A percentile compares a stretch with the other conserved stretches of the same genome.
These are phyloP conservation scores for Sinopyrophorus schimmeli DNA, from an alignment of 2,888 invertebrate genomes.

Conservation along the genomic window DNA sequence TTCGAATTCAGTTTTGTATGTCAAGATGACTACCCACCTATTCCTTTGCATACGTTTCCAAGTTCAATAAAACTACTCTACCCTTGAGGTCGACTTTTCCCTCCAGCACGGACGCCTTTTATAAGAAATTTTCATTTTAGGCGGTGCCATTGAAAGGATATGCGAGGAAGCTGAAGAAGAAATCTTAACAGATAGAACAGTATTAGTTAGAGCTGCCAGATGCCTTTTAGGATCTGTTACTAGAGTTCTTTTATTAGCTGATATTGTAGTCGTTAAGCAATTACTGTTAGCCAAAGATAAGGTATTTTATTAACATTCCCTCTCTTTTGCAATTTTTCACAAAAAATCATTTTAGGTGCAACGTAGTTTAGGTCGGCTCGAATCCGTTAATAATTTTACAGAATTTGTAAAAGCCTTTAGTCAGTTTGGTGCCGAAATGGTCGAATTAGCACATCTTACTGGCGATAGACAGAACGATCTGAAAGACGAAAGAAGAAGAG, in stretches of 20 bases:
- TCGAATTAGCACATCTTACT: constrained; percentile 93
- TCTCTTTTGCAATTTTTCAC: no score
- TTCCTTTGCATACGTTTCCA: no score
- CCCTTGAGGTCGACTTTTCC: no score
- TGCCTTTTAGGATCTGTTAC: constrained; percentile 94
- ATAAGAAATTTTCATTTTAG: no score
- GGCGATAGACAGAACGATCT: constrained; percentile 81
- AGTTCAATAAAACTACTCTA: no score
- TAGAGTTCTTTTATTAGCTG: constrained; percentile 91
- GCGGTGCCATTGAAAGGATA: constrained; percentile 88
- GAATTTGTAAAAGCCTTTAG: constrained; percentile 99
- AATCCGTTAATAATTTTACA: constrained; percentile 88
- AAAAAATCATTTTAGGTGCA: constrained; percentile 74
- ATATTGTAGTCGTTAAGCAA: constrained; percentile 97
- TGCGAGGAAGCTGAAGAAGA: constrained; percentile 76
- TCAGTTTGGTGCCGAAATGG: constrained; percentile 98
- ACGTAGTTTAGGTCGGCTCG: constrained; percentile 79
- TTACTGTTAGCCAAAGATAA: constrained; percentile 94
- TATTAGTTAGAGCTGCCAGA: constrained; percentile 89
- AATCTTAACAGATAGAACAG: constrained; percentile 62
- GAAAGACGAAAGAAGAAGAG: constrained; percentile 89
- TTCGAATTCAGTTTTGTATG: neutral
- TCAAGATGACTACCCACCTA: no score
- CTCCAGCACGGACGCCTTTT: no score
- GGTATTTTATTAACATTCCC: constrained; percentile 63